These are phyloP conservation scores for Indri indri DNA, from an alignment of 2,113 vertebrate genomes.

Conservation along the genomic window DNA sequence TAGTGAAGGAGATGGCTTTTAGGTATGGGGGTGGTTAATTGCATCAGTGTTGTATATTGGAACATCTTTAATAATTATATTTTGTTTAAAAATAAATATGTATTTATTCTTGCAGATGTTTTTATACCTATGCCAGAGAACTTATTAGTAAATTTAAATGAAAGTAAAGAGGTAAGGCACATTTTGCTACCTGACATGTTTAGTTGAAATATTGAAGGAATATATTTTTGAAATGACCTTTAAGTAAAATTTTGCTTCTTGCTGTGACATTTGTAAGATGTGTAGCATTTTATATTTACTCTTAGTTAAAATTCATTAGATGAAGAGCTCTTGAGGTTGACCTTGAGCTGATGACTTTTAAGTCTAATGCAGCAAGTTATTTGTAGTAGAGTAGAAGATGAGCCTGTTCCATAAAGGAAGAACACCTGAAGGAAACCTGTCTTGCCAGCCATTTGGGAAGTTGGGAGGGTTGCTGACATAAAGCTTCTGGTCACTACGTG, in stretches of 20 bases:
- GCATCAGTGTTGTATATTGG: background rate
- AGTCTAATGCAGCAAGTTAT: slow-evolving; percentile 44
- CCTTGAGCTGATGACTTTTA: background rate
- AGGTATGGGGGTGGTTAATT: background rate
- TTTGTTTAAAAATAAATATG: slow-evolving; percentile 59
- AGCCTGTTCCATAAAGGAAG: slow-evolving; percentile 6
- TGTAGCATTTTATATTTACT: slow-evolving; percentile 51
- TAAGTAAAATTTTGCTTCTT: slow-evolving; percentile 51
- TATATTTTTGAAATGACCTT: slow-evolving; percentile 47
- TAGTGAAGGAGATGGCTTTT: background rate
- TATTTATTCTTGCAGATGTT: slow-evolving; percentile 90
- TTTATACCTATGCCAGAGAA: slow-evolving; percentile 99
- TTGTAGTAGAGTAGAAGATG: slow-evolving; percentile 27
- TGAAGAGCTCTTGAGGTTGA: slow-evolving; percentile 23
- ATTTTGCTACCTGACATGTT: slow-evolving; percentile 34
- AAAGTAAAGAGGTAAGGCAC: slow-evolving; percentile 96
- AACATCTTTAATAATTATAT: background rate
- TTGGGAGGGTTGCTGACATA: slow-evolving; percentile 61
- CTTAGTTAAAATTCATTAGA: slow-evolving; percentile 38
- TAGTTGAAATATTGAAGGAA: slow-evolving; percentile 4
- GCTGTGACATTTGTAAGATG: slow-evolving; percentile 39
- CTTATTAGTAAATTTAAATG: slow-evolving; percentile 96
- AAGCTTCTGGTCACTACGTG: slow-evolving; percentile 44
- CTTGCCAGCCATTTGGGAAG: slow-evolving; percentile 46
- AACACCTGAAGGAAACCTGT: slow-evolving; percentile 14